Conservation (phyloP, 2,888 invertebrate species). For the Helleia helle region DNA sequence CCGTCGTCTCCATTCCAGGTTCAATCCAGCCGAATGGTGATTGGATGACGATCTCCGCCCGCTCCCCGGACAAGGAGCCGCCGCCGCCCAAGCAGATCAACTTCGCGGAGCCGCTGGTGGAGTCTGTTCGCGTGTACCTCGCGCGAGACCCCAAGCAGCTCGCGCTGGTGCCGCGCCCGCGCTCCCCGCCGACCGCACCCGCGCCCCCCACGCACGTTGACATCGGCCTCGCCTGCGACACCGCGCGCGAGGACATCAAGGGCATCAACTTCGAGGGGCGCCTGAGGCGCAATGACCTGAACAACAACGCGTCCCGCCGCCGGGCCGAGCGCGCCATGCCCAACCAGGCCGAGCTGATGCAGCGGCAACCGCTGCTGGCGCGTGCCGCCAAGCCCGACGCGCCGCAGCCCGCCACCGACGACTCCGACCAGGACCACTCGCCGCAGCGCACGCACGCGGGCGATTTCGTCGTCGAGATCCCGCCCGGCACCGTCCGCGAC, state of each 20-base stretch:
- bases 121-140: slow-evolving; percentile 64
- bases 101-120: slow-evolving; percentile 61
- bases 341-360: slow-evolving; percentile 65
- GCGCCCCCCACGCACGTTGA: slow-evolving; percentile 38
- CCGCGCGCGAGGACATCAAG: slow-evolving; percentile 57
- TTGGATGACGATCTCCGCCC: slow-evolving; percentile 70
- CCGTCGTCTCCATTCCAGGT: slow-evolving; percentile 43
- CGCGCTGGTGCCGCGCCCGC: slow-evolving; percentile 42
- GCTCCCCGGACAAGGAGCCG: slow-evolving; percentile 55
- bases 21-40: slow-evolving; percentile 61
- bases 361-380: slow-evolving; percentile 67
- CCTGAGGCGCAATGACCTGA: slow-evolving; percentile 64
- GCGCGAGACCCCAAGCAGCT: slow-evolving; percentile 57
- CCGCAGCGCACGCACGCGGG: slow-evolving; percentile 48
- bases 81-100: slow-evolving; percentile 54
- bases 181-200: slow-evolving; percentile 25
- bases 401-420: slow-evolving; percentile 51
- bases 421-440: slow-evolving; percentile 59
- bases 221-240: slow-evolving; percentile 57
- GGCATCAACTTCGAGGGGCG: slow-evolving; percentile 64
- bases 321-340: slow-evolving; percentile 46
- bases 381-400: slow-evolving; percentile 50
- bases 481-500: slow-evolving; percentile 79
- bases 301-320: slow-evolving; percentile 59
- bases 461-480: slow-evolving; percentile 63